These are phyloP conservation scores for Caenorhabditis afra DNA, from an alignment of 2,888 invertebrate genomes.

Conservation along the genomic window DNA sequence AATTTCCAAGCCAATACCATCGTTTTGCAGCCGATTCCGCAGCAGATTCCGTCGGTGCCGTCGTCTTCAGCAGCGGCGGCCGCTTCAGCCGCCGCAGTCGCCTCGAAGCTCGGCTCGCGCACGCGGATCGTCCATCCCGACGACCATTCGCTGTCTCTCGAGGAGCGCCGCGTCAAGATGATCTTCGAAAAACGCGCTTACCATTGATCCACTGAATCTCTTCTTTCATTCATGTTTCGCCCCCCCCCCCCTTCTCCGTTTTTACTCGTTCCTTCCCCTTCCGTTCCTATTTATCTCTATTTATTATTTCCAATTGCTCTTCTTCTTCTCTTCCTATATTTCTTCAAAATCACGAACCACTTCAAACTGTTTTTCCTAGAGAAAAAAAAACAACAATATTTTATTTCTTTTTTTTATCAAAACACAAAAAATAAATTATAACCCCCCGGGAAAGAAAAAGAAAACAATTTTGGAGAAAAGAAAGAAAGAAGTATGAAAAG, in stretches of 20 bases:
- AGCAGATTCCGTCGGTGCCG: background rate
- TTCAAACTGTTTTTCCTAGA: background rate
- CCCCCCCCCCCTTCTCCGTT: background rate
- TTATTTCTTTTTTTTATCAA: conserved; percentile 21
- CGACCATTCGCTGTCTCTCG: conserved; percentile 88
- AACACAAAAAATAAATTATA: conserved; percentile 32
- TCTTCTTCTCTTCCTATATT: background rate
- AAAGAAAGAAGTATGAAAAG: background rate
- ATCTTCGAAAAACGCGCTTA: conserved; percentile 45
- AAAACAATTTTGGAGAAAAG: background rate
- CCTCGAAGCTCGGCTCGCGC: conserved; percentile 70
- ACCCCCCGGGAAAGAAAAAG: conserved; percentile 11
- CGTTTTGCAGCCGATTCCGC: conserved; percentile 11
- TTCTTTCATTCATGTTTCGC: conserved; percentile 11
- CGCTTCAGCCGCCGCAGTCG: conserved; percentile 27
- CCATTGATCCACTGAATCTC: conserved; percentile 43
- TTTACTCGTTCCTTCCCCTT: background rate
- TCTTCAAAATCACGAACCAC: background rate
- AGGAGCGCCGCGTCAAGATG: conserved; percentile 67
- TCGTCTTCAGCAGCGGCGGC: conserved; percentile 30
- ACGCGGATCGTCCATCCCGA: conserved; percentile 92
- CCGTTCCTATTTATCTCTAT: background rate
- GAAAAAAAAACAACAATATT: conserved; percentile 24
- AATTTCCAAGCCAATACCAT: too few relatives aligned
- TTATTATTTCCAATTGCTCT: background rate